A percentile compares a stretch with the other conserved stretches of the same genome.
Evolutionary conservation across 2,888 invertebrate species (phyloP).

Genomic region (Tetragnatha montana): DNA sequence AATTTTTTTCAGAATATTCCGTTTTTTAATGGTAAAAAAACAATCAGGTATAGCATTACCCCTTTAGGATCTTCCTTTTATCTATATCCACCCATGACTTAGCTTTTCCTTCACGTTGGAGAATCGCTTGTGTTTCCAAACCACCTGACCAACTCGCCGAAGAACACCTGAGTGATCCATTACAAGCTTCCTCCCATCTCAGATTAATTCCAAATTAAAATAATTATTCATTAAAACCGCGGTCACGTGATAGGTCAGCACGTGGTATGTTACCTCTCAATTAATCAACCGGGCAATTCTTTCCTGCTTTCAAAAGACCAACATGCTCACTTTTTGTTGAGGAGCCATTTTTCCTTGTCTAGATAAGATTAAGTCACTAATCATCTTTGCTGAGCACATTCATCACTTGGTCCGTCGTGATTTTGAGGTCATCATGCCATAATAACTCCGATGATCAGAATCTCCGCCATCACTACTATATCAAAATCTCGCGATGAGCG

Average conservation of each 20-base stretch:
- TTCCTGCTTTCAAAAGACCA: conserved; percentile 11
- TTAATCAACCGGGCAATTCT: conserved; percentile 39
- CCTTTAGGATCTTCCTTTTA: too few relatives aligned
- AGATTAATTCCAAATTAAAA: conserved; percentile 41
- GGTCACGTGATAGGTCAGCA: conserved; percentile 23
- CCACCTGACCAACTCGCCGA: neutral
- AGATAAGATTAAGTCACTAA: conserved; percentile 37
- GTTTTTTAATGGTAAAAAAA: too few relatives aligned
- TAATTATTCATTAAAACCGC: conserved; percentile 13
- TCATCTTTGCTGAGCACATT: conserved; percentile 32
- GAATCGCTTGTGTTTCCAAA: neutral
- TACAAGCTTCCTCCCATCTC: neutral
- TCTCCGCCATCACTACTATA: neutral
- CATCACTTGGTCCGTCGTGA: conserved; percentile 21
- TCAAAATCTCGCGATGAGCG: neutral
- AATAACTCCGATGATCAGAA: neutral
- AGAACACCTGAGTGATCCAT: neutral
- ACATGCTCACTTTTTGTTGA: conserved; percentile 50
- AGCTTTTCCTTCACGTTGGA: too few relatives aligned
- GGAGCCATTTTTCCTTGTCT: conserved; percentile 57
- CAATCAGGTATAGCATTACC: too few relatives aligned
- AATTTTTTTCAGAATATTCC: neutral
- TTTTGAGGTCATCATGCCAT: conserved; percentile 34
- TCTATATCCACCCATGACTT: too few relatives aligned
- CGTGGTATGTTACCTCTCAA: conserved; percentile 28